These are phyloP conservation scores for Phyllostomus hastatus DNA, from an alignment of 2,113 vertebrate genomes.

Conservation along the genomic window DNA sequence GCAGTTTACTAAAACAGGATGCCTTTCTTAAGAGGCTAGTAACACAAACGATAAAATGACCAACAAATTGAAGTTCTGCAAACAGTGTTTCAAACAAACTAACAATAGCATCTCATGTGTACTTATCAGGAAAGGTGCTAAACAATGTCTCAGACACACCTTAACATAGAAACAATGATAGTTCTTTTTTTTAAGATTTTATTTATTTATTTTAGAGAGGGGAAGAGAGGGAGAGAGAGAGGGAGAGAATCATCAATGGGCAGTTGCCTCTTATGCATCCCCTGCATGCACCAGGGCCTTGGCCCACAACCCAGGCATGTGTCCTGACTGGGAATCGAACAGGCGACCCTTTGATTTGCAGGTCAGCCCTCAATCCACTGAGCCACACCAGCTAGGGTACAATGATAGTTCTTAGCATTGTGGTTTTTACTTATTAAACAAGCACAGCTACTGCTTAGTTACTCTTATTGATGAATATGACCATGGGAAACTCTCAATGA, in stretches of 20 bases:
- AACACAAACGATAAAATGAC: background rate
- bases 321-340: too few species aligned
- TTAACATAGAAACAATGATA: background rate
- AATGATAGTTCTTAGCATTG: background rate
- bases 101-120: background rate
- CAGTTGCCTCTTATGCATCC: too few species aligned
- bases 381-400: too few species aligned
- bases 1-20: background rate
- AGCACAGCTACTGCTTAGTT: background rate
- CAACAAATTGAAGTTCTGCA: background rate
- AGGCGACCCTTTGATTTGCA: too few species aligned
- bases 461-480: background rate
- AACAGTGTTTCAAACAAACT: background rate
- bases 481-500: background rate
- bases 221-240: too few species aligned
- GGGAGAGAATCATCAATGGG: too few species aligned
- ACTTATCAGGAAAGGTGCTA: background rate
- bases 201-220: too few species aligned
- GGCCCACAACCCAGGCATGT: too few species aligned
- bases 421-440: background rate
- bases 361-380: too few species aligned
- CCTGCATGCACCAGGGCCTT: too few species aligned
- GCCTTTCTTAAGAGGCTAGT: background rate
- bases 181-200: too few species aligned
- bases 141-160: background rate